Percentiles rank a stretch among this genome's conserved stretches.
Evolutionary conservation across 2,113 vertebrate genomes (phyloP).

Genomic region (Lophotis ruficrista): DNA sequence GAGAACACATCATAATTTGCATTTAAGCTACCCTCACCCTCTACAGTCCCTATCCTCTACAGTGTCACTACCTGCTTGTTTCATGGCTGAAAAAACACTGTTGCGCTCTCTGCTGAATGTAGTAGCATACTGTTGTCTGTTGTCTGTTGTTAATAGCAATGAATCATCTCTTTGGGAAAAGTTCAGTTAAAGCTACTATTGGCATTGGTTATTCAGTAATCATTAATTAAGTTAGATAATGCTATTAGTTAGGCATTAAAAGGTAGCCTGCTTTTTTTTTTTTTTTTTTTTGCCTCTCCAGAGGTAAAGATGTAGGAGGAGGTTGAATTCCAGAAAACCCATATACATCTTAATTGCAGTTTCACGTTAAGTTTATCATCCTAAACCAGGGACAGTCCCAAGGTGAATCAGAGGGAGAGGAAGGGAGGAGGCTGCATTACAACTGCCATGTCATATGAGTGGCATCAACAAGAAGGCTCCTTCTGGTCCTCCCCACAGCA

Average conservation of each 20-base stretch:
- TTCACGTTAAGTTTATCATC: background rate
- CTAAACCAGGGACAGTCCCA: background rate
- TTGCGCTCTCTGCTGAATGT: background rate
- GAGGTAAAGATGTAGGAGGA: background rate
- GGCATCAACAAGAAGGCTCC: background rate
- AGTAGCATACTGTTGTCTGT: background rate
- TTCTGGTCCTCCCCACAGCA: background rate
- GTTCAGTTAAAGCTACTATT: background rate
- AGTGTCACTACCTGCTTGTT: background rate
- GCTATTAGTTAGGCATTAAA: background rate
- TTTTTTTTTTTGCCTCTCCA: too few species aligned
- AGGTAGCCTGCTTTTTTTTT: background rate
- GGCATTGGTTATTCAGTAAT: background rate
- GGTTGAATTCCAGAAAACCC: background rate
- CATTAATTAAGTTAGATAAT: background rate
- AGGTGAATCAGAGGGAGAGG: rapidly evolving
- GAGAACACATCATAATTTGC: background rate
- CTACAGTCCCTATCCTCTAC: background rate
- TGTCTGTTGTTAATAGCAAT: background rate
- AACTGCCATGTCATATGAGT: rapidly evolving
- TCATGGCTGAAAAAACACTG: background rate
- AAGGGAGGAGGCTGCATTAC: background rate
- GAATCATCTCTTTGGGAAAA: background rate
- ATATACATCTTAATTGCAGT: background rate
- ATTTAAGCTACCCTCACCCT: background rate